Evolutionary conservation across 30 jellyfish, hydroid and myxozoan genomes (phyloP).

Genomic region (Catostylus mosaicus): DNA sequence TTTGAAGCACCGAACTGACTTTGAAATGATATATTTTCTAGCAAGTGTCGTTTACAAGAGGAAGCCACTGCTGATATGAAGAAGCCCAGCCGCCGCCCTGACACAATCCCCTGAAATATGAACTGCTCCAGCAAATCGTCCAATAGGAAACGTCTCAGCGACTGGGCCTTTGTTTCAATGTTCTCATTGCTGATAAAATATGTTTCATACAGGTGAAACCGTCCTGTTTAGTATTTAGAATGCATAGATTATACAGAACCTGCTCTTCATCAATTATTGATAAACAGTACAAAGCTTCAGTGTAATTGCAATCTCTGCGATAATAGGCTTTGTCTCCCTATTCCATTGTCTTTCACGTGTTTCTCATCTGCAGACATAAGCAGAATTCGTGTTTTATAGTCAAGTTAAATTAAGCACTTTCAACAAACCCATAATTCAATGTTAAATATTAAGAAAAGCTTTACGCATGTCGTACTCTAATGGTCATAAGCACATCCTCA

Average conservation of each 20-base stretch:
- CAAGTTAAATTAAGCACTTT: not conserved
- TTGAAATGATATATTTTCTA: not conserved
- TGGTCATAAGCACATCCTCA: no score
- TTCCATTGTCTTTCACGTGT: not conserved
- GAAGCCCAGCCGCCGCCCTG: slow-evolving; percentile 9
- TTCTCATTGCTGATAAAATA: slow-evolving; percentile 10
- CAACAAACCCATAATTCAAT: no score
- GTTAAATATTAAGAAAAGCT: no score
- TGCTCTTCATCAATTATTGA: slow-evolving; percentile 40
- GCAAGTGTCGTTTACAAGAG: not conserved
- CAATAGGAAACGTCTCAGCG: slow-evolving; percentile 26
- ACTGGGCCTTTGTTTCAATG: slow-evolving; percentile 17
- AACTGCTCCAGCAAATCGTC: not conserved
- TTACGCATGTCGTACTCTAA: no score
- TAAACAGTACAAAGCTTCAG: not conserved
- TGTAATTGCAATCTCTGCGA: not conserved
- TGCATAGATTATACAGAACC: slow-evolving; percentile 9
- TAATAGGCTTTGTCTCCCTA: not conserved
- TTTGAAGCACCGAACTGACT: not conserved
- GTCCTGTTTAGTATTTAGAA: not conserved
- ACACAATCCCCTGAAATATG: slow-evolving; percentile 9
- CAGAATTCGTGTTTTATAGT: not conserved
- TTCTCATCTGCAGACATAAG: not conserved
- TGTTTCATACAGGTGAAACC: slow-evolving; percentile 22
- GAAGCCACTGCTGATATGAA: not conserved